These are phyloP conservation scores for Crossocerus cetratus DNA, from an alignment of 2,888 invertebrate species.

Conservation along the genomic window DNA sequence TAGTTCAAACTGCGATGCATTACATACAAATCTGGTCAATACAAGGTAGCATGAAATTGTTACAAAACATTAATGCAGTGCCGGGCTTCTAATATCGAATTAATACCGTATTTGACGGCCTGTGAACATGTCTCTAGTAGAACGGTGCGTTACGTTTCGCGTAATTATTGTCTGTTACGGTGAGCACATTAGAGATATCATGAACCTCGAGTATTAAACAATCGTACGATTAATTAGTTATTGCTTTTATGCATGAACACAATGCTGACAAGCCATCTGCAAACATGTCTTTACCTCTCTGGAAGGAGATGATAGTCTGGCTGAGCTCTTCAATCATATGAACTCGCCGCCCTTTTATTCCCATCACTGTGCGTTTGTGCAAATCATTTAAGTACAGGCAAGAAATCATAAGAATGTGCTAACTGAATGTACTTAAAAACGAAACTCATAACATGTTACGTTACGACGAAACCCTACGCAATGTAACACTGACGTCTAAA, in stretches of 20 bases:
- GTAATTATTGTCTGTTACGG: constrained; percentile 18
- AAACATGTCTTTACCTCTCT: constrained; percentile 90
- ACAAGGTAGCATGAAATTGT: too few relatives aligned
- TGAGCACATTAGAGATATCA: constrained; percentile 35
- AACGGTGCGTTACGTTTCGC: not conserved
- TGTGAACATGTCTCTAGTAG: not conserved
- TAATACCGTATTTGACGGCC: too few relatives aligned
- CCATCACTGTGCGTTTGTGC: constrained; percentile 88
- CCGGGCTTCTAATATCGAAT: too few relatives aligned
- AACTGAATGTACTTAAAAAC: constrained; percentile 37
- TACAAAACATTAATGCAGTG: too few relatives aligned
- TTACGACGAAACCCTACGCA: not conserved
- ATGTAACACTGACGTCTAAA: too few relatives aligned
- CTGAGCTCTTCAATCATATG: constrained; percentile 99
- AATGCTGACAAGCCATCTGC: constrained; percentile 66
- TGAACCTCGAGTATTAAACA: constrained; percentile 34
- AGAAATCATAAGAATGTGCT: constrained; percentile 41
- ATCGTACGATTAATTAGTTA: constrained; percentile 38
- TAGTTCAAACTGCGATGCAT: not conserved
- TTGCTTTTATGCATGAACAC: constrained; percentile 61
- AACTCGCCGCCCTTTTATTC: constrained; percentile 98
- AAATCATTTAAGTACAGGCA: constrained; percentile 65
- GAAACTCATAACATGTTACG: constrained; percentile 1
- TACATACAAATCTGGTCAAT: too few relatives aligned
- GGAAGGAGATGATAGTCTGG: constrained; percentile 99